These are phyloP conservation scores for Dasyprocta punctata DNA, from an alignment of 2,113 vertebrate genomes.

Conservation along the genomic window DNA sequence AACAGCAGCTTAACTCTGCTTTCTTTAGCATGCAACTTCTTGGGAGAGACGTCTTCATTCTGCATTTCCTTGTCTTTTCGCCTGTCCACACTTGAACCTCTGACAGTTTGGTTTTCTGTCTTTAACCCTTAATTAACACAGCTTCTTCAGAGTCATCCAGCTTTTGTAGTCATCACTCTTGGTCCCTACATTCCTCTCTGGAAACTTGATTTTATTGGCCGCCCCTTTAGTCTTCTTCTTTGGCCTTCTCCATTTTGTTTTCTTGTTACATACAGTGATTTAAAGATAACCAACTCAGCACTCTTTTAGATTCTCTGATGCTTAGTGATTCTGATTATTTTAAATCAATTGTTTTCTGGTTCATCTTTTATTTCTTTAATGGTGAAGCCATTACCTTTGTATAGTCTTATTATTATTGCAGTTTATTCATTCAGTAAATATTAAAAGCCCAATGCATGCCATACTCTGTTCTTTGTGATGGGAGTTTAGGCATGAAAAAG, in stretches of 20 bases:
- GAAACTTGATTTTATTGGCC: not conserved
- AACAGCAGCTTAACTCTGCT: not conserved
- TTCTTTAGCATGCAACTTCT: not conserved
- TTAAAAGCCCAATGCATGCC: not conserved
- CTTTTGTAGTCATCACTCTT: not conserved
- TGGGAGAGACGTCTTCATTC: not conserved
- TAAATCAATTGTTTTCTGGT: constrained; percentile 32
- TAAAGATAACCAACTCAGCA: not conserved
- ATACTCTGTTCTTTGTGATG: not conserved
- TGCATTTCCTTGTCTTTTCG: not conserved
- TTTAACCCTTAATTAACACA: not conserved
- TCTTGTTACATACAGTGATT: not conserved
- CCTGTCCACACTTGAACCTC: not conserved
- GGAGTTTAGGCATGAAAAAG: not conserved
- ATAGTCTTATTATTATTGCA: not conserved
- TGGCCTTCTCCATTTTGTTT: not conserved
- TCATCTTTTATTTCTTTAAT: constrained; percentile 1
- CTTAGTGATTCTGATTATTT: not conserved
- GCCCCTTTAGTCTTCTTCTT: not conserved
- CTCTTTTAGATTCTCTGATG: not conserved
- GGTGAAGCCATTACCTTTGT: not conserved
- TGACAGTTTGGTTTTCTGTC: not conserved
- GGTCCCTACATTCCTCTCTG: not conserved
- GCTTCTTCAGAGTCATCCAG: not conserved
- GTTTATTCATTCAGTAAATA: not conserved